phyloP scores from a whole-genome alignment of 1,140 invertebrate genomes.

The Danaus plexippus region DNA sequence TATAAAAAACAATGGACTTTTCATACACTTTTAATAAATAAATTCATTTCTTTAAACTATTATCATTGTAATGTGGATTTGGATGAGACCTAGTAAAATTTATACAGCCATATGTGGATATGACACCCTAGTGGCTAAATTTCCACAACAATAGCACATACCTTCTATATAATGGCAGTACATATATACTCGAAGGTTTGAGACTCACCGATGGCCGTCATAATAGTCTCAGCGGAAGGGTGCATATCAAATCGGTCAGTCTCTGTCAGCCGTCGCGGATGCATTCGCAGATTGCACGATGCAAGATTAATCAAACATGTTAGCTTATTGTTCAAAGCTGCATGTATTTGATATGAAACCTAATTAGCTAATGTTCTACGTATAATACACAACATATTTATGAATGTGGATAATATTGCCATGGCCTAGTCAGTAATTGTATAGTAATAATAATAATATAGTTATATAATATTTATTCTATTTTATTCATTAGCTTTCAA shows the following conservation, averaged over 20 bases:
- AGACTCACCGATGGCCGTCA: constrained; percentile 6
- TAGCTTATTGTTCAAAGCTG: constrained; percentile 10
- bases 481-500: constrained; percentile 3
- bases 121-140: constrained; percentile 1
- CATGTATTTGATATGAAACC: neutral
- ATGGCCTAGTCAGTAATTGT: neutral
- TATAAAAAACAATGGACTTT: neutral
- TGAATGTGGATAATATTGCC: too few species aligned
- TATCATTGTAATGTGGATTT: neutral
- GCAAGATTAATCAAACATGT: constrained; percentile 46
- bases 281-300: constrained; percentile 52
- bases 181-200: too few species aligned
- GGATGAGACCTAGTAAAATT: neutral
- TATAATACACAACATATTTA: too few species aligned
- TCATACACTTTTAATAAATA: neutral
- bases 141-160: constrained; percentile 20
- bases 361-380: too few species aligned
- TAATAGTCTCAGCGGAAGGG: constrained; percentile 43
- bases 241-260: constrained; percentile 62
- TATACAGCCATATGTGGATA: neutral
- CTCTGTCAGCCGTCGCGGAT: constrained; percentile 46
- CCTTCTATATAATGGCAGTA: too few species aligned
- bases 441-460: neutral
- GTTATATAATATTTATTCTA: neutral
- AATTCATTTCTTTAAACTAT: constrained; percentile 4